Evolutionary conservation across 2,797 vertebrate species (phyloP), one percentile per base, ranked within the genome.

Genomic region (Eulemur mongoz): DNA sequence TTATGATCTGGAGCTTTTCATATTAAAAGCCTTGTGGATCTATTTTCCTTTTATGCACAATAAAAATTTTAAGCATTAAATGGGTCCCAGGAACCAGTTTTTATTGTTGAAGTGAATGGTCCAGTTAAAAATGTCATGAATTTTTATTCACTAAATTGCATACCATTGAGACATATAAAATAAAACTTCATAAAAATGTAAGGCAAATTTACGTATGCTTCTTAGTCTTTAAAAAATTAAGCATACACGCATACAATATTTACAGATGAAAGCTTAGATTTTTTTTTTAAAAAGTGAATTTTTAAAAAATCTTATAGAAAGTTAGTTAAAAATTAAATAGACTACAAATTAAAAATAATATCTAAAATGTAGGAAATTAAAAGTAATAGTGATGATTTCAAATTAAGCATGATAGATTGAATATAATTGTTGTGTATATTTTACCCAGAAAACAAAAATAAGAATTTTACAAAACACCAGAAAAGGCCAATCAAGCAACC

Each of bases 1-100:
- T 20, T 48, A n/a, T 18, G 10, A 72, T 69, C 13, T 52, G 85
- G 22, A 54, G 32, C 6, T 81, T 88, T 90, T 89, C 80, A 10
- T 86, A 70, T 14, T 80, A 80, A 83, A 97, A 91, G 0, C 48
- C n/a, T 32, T 38, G 65, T 89, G 69, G 32, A 93, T 84, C 54
- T 89, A 87, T 96, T 97, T 97, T 92, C 14, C 23, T 65, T 93
- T 90, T 87, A 96, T 78, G 70, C 4, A 87, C 52, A 69, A 88
- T 88, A 92, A 91, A 96, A 94, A n/a, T 12, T 11, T 48, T 89
- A 91, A 93, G 50, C 50, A 70, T 78, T 91, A 65, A 82, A 79
- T 87, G 32, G 13, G 14, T 89, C 86, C 38, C 70, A 76, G 6
- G 32, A 86, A 95, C 15, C 12, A 86, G 27, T 93, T 89, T 89